These are phyloP conservation scores for Dendrocopos noguchii DNA, from an alignment of 2,113 vertebrate species.

Conservation along the genomic window DNA sequence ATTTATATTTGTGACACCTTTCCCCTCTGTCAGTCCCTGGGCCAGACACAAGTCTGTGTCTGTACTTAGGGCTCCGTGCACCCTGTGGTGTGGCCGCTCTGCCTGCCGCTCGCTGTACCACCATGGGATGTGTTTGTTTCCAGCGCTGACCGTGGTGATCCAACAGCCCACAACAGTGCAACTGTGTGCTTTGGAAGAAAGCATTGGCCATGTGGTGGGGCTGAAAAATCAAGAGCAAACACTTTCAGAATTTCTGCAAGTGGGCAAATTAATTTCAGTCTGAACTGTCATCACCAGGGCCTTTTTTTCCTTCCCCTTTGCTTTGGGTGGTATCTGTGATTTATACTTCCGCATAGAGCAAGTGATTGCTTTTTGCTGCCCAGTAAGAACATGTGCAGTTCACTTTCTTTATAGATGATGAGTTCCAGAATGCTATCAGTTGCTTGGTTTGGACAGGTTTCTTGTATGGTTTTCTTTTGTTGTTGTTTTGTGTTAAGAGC, in stretches of 20 bases:
- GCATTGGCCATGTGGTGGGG: slow-evolving; percentile 30
- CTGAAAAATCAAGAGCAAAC: slow-evolving; percentile 56
- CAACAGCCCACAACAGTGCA: background rate
- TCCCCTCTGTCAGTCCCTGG: slow-evolving; percentile 16
- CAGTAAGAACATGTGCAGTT: background rate
- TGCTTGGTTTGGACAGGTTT: background rate
- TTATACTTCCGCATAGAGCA: slow-evolving; percentile 1
- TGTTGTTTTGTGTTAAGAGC: background rate
- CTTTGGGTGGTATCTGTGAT: slow-evolving; percentile 60
- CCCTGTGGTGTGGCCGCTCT: background rate
- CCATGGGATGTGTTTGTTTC: rapidly evolving
- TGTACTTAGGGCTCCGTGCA: background rate
- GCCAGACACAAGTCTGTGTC: slow-evolving; percentile 48
- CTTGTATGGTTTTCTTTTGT: background rate
- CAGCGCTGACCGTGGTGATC: background rate
- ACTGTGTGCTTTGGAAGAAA: slow-evolving; percentile 48
- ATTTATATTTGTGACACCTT: slow-evolving; percentile 68
- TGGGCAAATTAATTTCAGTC: slow-evolving; percentile 62
- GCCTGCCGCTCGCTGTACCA: background rate
- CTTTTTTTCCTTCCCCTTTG: slow-evolving; percentile 31
- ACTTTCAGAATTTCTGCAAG: slow-evolving; percentile 61
- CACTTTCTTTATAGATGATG: background rate
- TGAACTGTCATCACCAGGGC: slow-evolving; percentile 51
- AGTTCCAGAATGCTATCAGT: background rate
- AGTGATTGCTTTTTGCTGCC: background rate